Percentiles rank a stretch among this genome's conserved stretches.
Conservation (phyloP, 2,797 vertebrate species). For the Gymnocypris eckloni region DNA sequence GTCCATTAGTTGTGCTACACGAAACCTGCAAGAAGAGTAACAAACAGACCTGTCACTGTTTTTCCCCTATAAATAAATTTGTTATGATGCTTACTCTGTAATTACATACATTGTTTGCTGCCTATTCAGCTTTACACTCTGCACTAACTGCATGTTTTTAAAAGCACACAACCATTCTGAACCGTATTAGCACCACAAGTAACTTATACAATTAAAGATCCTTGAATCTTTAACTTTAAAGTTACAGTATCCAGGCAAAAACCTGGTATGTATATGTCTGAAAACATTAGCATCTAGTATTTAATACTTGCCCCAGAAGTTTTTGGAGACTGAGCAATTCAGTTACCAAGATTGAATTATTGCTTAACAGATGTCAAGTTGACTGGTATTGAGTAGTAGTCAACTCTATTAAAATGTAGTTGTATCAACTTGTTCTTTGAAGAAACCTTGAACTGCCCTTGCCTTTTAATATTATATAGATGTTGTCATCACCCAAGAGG, state of each 20-base stretch:
- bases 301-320: neutral
- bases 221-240: neutral
- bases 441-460: neutral
- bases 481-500: slow-evolving; percentile 1
- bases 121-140: neutral
- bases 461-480: neutral
- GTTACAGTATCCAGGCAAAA: neutral
- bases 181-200: neutral
- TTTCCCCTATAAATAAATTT: too few relatives aligned
- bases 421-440: neutral
- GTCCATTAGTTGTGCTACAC: too few relatives aligned
- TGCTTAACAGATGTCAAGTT: neutral
- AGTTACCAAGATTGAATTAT: too few relatives aligned
- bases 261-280: neutral
- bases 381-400: neutral
- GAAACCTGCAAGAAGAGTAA: too few relatives aligned
- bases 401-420: neutral
- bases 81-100: too few relatives aligned
- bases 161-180: neutral
- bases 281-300: neutral
- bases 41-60: too few relatives aligned
- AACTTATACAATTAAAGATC: neutral
- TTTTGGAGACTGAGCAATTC: too few relatives aligned
- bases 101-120: neutral
- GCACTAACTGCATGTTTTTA: neutral